Conservation (phyloP, 2,888 invertebrate genomes). For the Lasioglossum morio region DNA sequence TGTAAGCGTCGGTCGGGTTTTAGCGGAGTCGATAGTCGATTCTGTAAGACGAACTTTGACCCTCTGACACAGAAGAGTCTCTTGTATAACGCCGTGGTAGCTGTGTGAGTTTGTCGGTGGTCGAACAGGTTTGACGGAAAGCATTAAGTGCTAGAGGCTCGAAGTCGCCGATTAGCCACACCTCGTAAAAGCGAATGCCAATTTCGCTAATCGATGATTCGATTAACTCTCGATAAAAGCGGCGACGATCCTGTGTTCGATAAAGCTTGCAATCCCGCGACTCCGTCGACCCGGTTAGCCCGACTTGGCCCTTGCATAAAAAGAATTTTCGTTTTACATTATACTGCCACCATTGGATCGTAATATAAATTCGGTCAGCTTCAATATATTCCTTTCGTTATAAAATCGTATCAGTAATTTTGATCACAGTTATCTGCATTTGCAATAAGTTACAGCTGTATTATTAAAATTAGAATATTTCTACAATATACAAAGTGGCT, state of each 20-base stretch:
- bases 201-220: constrained; percentile 73
- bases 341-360: not conserved
- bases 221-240: constrained; percentile 50
- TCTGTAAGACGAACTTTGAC: constrained; percentile 70
- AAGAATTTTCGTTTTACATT: not conserved
- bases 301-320: not conserved
- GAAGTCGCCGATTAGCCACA: constrained; percentile 74
- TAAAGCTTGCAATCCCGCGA: not conserved
- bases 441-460: too few species aligned
- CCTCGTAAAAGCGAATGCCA: constrained; percentile 74
- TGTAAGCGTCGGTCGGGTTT: constrained; percentile 19
- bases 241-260: constrained; percentile 21
- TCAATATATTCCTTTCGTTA: too few species aligned
- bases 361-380: too few species aligned
- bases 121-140: constrained; percentile 76
- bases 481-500: not conserved
- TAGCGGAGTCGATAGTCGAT: constrained; percentile 42
- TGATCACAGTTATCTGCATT: too few species aligned
- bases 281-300: not conserved
- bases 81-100: not conserved
- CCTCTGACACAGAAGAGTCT: constrained; percentile 51
- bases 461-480: too few species aligned
- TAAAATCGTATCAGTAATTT: not conserved
- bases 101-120: constrained; percentile 26
- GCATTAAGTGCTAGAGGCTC: constrained; percentile 67